Base-by-base conservation (phyloP, 23 tunicate species). In the Ascidia mentula region DNA sequence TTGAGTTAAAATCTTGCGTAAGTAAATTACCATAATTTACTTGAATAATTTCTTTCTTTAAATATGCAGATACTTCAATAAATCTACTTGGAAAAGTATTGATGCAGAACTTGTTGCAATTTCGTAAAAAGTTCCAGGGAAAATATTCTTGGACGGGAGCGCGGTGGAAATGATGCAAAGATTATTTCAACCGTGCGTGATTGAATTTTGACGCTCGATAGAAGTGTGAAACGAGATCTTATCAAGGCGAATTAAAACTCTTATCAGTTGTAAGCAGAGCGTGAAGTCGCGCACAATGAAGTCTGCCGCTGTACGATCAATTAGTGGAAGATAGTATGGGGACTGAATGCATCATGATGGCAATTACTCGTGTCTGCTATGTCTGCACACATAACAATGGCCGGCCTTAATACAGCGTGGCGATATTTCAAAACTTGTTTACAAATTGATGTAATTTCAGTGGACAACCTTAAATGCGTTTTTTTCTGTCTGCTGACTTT, bases 381-480 rank as follows among this genome's bases (percentile, higher is more conserved):
- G 65, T 53, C 65, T 53, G 65, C 24, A 53, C 13, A 53, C 65
- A 3, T 3, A 6, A 20, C 65, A 53, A 53, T 53, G 65, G n/a
- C n/a, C 7, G 24, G 13, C 65, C 24, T 1, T 9, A 53, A 53
- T 53, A 9, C 22, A 9, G 65, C 65, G 65, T 53, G 65, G 65
- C 22, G 13, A 9, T 53, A 53, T 53, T 42, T 53, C 28, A 28
- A 53, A 53, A 20, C 13, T 26, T 53, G 65, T 53, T 53, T 53
- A 53, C 65, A 53, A 53, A 53, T 53, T 53, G 13, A 53, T 20
- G 65, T 53, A 53, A 53, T 53, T n/a, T n/a, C n/a, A n/a, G n/a
- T n/a, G n/a, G n/a, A n/a, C n/a, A n/a, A n/a, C n/a, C n/a, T n/a
- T n/a, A n/a, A n/a, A n/a, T n/a, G n/a, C n/a, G 7, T 53, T 53